Conservation (phyloP, 2,113 vertebrate species). For the Mirza zaza region DNA sequence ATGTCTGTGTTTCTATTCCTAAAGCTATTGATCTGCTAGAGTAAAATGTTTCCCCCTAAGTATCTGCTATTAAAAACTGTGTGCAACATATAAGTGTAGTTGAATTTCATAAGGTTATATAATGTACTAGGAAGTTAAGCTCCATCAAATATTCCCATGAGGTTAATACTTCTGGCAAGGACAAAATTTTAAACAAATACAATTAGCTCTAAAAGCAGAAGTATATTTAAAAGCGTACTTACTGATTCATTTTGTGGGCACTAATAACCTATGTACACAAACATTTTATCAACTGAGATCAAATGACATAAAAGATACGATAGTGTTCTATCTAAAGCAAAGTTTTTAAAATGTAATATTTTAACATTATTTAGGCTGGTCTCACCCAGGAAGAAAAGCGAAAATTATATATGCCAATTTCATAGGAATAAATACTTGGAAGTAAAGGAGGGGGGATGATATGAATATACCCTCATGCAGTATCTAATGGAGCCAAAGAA, state of each 20-base stretch:
- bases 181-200: constrained; percentile 59
- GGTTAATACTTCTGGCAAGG: constrained; percentile 41
- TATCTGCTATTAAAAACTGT: constrained; percentile 33
- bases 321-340: constrained; percentile 15
- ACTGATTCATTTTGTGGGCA: neutral
- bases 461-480: neutral
- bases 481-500: constrained; percentile 41
- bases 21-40: constrained; percentile 46
- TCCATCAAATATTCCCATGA: constrained; percentile 41
- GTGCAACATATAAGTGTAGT: constrained; percentile 30
- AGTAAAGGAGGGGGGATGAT: neutral
- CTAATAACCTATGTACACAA: constrained; percentile 41
- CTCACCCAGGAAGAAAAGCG: constrained; percentile 11
- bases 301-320: constrained; percentile 33
- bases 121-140: constrained; percentile 44
- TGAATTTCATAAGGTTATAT: constrained; percentile 59
- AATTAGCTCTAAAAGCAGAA: constrained; percentile 57
- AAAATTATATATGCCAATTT: constrained; percentile 47
- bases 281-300: constrained; percentile 32
- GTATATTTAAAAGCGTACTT: constrained; percentile 54
- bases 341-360: constrained; percentile 31
- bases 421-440: constrained; percentile 49
- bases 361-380: neutral
- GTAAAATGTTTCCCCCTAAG: constrained; percentile 32
- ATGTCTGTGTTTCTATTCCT: constrained; percentile 46